Percentiles rank a stretch among this genome's conserved stretches.
Evolutionary conservation across 2,888 invertebrate genomes (phyloP).

Genomic region (Xestia c-nigrum): DNA sequence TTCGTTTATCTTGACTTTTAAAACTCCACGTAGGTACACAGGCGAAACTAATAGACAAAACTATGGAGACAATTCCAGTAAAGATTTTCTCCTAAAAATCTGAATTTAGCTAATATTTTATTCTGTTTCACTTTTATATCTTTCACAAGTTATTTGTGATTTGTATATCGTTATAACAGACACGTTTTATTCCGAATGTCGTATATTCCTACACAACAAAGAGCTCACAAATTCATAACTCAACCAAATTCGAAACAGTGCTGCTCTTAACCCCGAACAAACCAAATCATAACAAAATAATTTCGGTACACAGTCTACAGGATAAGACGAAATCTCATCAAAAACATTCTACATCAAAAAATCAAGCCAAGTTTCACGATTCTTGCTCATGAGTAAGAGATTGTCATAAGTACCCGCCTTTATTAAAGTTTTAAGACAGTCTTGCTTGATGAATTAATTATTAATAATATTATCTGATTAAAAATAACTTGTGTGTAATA

Average conservation of each 20-base stretch:
- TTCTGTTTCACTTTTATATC: not conserved
- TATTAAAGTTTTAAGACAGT: not conserved
- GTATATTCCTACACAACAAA: not conserved
- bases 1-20: not conserved
- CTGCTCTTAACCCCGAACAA: conserved; percentile 6
- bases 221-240: conserved; percentile 5
- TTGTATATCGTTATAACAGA: not conserved
- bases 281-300: conserved; percentile 30
- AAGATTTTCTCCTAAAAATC: not conserved
- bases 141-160: not conserved
- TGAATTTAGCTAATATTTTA: not conserved
- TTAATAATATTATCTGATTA: not conserved
- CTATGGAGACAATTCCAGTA: not conserved
- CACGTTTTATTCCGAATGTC: not conserved
- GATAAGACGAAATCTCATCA: conserved; percentile 22
- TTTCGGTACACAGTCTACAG: conserved; percentile 22
- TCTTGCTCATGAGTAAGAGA: not conserved
- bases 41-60: not conserved
- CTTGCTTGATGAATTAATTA: not conserved
- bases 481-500: not conserved
- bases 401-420: not conserved
- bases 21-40: not conserved
- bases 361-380: conserved; percentile 6
- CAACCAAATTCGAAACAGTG: not conserved
- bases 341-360: not conserved